Conservation (phyloP, 2,888 invertebrate genomes). For the Eupithecia subfuscata region DNA sequence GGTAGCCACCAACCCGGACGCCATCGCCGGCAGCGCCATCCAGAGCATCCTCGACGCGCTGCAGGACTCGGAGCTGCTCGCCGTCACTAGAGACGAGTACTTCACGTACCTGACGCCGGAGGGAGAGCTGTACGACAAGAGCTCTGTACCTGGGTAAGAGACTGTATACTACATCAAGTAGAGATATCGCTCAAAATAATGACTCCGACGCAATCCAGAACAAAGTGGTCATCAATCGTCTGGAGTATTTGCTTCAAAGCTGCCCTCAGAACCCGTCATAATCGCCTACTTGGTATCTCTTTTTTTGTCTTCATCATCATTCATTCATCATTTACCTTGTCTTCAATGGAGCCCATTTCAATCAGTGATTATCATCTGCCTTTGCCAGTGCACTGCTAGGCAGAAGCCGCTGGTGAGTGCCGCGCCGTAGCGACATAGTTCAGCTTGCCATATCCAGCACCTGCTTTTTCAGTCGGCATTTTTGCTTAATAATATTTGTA, state of each 20-base stretch:
- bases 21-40: conserved; percentile 86
- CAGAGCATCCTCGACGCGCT: conserved; percentile 85
- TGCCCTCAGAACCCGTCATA: too few relatives aligned
- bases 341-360: neutral
- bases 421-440: too few relatives aligned
- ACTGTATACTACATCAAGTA: neutral
- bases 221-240: too few relatives aligned
- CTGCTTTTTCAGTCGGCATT: neutral
- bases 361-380: neutral
- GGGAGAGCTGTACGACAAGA: conserved; percentile 96
- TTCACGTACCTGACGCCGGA: conserved; percentile 89
- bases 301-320: too few relatives aligned
- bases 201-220: neutral
- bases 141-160: conserved; percentile 74
- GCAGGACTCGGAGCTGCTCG: conserved; percentile 86
- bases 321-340: neutral
- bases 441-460: neutral
- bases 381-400: neutral
- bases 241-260: too few relatives aligned
- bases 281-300: neutral
- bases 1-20: conserved; percentile 85
- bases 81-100: conserved; percentile 87
- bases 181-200: neutral
- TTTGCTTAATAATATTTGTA: neutral
- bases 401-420: neutral